A percentile compares a stretch with the other conserved stretches of the same genome.
Conservation (phyloP, 2,113 vertebrate genomes). For the Nothoprocta perdicaria region DNA sequence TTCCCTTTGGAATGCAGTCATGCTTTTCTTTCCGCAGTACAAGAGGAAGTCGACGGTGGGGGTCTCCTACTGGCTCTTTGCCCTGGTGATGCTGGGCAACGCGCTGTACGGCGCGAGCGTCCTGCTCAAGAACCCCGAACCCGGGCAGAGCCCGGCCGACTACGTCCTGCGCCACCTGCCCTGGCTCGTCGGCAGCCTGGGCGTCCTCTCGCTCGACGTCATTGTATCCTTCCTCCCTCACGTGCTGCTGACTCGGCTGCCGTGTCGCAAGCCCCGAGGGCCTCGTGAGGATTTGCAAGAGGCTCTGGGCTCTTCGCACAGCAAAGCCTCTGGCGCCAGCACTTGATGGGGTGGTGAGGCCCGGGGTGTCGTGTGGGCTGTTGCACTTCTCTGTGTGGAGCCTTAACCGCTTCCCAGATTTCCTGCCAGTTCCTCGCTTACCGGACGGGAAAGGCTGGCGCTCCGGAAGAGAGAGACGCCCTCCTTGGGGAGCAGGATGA, state of each 20-base stretch:
- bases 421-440: conserved; percentile 79
- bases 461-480: conserved; percentile 39
- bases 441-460: rapidly evolving
- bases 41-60: conserved; percentile 89
- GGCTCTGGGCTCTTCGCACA: not conserved
- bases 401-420: conserved; percentile 76
- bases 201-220: conserved; percentile 87
- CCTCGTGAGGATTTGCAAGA: too few species aligned
- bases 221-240: conserved; percentile 80
- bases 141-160: conserved; percentile 76
- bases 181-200: conserved; percentile 95
- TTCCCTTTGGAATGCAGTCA: not conserved
- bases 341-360: not conserved
- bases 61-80: conserved; percentile 90
- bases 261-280: too few species aligned
- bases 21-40: conserved; percentile 71
- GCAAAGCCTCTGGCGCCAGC: not conserved
- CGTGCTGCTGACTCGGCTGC: rapidly evolving
- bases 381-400: not conserved
- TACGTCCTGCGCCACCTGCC: conserved; percentile 92
- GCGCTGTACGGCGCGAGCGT: conserved; percentile 87
- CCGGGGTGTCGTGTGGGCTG: rapidly evolving
- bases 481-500: not conserved
- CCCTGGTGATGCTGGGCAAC: conserved; percentile 93
- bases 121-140: conserved; percentile 90